Conservation (phyloP, 2,797 vertebrate species). For the Spatula clypeata region DNA sequence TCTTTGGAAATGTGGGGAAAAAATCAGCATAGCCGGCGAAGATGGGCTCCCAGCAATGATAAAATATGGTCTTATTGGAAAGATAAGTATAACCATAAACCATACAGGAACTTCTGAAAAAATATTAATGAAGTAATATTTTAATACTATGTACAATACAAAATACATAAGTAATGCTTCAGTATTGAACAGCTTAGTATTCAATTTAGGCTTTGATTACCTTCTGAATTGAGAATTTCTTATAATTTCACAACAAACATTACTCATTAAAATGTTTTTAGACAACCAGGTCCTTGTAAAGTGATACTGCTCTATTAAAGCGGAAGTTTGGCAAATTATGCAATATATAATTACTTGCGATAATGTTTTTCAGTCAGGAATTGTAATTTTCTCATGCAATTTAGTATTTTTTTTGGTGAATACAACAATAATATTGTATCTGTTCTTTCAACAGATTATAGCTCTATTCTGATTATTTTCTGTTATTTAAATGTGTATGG, state of each 20-base stretch:
- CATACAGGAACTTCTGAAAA: background rate
- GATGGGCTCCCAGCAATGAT: slow-evolving; percentile 87
- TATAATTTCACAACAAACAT: background rate
- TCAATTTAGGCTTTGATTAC: background rate
- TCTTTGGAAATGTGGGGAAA: slow-evolving; percentile 88
- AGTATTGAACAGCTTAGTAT: background rate
- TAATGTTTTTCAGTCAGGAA: background rate
- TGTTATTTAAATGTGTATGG: background rate
- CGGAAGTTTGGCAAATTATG: background rate
- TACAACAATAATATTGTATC: background rate
- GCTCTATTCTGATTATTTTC: background rate
- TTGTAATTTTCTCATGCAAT: background rate
- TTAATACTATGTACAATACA: no score
- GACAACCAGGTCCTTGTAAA: background rate
- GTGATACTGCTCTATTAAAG: background rate
- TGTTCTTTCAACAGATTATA: background rate
- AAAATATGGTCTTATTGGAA: slow-evolving; percentile 89
- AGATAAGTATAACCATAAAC: slow-evolving; percentile 90
- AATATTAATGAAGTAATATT: background rate
- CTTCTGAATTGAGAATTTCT: background rate
- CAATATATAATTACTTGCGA: background rate
- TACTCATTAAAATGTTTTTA: background rate
- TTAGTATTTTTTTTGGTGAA: background rate
- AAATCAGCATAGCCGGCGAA: slow-evolving; percentile 85
- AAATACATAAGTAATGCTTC: background rate